These are phyloP conservation scores for Semicossyphus pulcher DNA, from an alignment of 2,113 vertebrate genomes.

Conservation along the genomic window DNA sequence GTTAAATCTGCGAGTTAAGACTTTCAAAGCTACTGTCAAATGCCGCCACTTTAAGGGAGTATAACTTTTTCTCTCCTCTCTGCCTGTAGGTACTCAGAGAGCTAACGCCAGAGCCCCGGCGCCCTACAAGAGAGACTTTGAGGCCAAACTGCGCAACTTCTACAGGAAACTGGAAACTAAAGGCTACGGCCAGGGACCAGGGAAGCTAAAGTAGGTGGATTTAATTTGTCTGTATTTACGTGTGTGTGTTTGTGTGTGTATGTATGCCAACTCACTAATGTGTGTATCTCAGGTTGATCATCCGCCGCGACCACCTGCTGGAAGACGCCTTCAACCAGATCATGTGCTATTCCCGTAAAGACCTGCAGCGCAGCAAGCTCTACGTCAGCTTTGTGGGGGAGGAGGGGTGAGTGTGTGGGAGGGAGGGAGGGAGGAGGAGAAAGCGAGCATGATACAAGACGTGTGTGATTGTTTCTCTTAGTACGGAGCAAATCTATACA, in stretches of 20 bases:
- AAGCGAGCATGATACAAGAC: too few species aligned
- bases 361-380: conserved; percentile 93
- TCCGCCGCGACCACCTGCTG: conserved; percentile 92
- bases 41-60: too few species aligned
- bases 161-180: conserved; percentile 95
- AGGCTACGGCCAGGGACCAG: conserved; percentile 95
- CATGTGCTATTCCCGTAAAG: conserved; percentile 95
- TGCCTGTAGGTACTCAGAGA: conserved; percentile 88
- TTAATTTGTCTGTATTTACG: background rate
- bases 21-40: too few species aligned
- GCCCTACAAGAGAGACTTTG: conserved; percentile 94
- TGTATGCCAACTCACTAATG: too few species aligned
- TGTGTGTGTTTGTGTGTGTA: too few species aligned
- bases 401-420: conserved; percentile 85
- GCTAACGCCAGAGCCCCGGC: conserved; percentile 93
- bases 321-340: conserved; percentile 97
- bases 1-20: too few species aligned
- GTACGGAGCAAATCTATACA: too few species aligned
- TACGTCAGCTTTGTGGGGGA: conserved; percentile 95
- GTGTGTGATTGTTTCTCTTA: too few species aligned
- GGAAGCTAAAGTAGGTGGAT: conserved; percentile 90
- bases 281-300: conserved; percentile 86
- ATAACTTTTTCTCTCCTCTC: too few species aligned
- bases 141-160: conserved; percentile 95
- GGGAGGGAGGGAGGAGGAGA: background rate